phyloP scores from a whole-genome alignment of 2,113 vertebrate genomes.

The Bettongia penicillata region DNA sequence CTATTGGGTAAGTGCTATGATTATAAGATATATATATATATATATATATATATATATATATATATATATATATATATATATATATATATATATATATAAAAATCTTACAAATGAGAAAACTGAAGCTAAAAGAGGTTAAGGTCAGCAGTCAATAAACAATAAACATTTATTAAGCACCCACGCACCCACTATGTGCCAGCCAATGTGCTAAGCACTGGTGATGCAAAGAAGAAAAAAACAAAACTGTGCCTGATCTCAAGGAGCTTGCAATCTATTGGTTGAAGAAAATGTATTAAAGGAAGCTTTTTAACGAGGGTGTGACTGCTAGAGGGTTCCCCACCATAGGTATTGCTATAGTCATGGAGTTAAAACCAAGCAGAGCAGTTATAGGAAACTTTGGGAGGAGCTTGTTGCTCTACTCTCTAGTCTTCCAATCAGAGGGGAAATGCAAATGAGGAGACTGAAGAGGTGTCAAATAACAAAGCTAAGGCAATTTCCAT shows the following conservation, averaged over 20 bases:
- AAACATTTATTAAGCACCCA: background rate
- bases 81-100: no score
- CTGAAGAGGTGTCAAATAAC: background rate
- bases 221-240: background rate
- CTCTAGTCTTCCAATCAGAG: background rate
- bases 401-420: background rate
- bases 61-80: no score
- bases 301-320: background rate
- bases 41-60: no score
- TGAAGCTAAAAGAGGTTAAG: background rate
- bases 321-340: background rate
- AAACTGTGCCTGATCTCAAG: no score
- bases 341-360: background rate
- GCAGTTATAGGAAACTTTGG: background rate
- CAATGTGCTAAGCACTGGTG: background rate
- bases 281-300: background rate
- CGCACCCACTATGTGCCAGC: background rate
- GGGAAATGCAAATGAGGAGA: background rate
- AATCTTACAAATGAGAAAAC: background rate
- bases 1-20: background rate
- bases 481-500: background rate
- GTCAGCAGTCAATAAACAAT: background rate
- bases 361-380: background rate
- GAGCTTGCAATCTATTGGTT: background rate
- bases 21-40: background rate